Conservation (phyloP, 2,888 invertebrate genomes). For the Petrolisthes cinctipes region DNA sequence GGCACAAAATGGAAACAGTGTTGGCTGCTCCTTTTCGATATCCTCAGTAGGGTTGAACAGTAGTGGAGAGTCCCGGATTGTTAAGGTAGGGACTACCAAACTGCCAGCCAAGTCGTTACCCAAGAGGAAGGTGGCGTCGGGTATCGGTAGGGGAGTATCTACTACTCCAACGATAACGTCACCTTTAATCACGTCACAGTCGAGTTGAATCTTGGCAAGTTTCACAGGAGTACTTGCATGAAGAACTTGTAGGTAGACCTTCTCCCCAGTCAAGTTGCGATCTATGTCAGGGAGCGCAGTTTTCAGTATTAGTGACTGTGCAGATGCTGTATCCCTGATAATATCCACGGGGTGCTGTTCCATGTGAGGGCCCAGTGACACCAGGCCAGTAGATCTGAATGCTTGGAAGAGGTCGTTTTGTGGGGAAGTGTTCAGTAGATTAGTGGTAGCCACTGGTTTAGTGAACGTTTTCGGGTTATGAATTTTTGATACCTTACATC, state of each 20-base stretch:
- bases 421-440: neutral
- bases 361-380: neutral
- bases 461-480: neutral
- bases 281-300: neutral
- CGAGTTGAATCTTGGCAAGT: neutral
- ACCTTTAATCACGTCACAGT: neutral
- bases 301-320: neutral
- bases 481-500: slow-evolving; percentile 12
- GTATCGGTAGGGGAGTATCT: neutral
- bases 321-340: slow-evolving; percentile 4
- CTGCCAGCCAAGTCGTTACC: slow-evolving; percentile 13
- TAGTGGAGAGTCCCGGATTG: neutral
- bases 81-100: neutral
- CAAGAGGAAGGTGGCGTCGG: neutral
- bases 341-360: neutral
- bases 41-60: slow-evolving; percentile 7
- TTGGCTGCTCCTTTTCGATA: slow-evolving; percentile 11
- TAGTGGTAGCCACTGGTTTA: slow-evolving; percentile 9
- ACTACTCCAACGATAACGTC: neutral
- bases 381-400: neutral
- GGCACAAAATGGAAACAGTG: slow-evolving; percentile 5
- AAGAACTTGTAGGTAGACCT: neutral
- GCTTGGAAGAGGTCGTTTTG: neutral
- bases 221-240: neutral
- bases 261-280: neutral